Conservation (phyloP, 64 coral and sea anemone species). For the Orbicella faveolata region DNA sequence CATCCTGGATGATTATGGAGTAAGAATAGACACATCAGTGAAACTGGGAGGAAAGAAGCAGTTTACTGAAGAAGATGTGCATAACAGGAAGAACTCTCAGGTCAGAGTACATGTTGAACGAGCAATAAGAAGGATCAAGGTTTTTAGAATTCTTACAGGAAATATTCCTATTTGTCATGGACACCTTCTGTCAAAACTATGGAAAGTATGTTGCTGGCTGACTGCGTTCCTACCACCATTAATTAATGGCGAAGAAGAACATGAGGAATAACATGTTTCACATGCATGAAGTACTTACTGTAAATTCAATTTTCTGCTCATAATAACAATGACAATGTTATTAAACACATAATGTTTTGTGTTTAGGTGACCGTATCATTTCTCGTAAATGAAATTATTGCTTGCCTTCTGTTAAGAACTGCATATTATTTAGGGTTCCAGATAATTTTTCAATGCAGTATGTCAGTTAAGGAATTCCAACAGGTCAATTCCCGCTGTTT, state of each 20-base stretch:
- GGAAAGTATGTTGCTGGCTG: conserved; percentile 69
- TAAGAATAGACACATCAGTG: conserved; percentile 56
- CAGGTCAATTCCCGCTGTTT: no score
- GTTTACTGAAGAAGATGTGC: conserved; percentile 57
- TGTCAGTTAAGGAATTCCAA: no score
- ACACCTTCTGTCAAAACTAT: conserved; percentile 58
- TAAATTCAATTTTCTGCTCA: no score
- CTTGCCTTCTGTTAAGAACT: no score
- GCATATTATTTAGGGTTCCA: no score
- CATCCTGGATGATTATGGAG: conserved; percentile 61
- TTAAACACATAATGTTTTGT: no score
- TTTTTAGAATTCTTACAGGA: conserved; percentile 58
- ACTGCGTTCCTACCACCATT: conserved; percentile 64
- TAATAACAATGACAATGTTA: no score
- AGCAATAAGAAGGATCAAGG: conserved; percentile 42
- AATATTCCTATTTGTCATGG: conserved; percentile 34
- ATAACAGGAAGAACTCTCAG: conserved; percentile 50
- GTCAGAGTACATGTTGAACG: conserved; percentile 50
- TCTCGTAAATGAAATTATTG: no score
- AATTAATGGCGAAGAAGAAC: conserved; percentile 4
- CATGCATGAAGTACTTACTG: no score
- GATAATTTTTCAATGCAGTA: no score
- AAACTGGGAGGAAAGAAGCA: conserved; percentile 65
- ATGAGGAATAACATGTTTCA: not conserved
- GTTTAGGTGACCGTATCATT: no score